These are phyloP conservation scores for Saccostrea cuccullata DNA, from an alignment of 1,140 invertebrate genomes.

Conservation along the genomic window DNA sequence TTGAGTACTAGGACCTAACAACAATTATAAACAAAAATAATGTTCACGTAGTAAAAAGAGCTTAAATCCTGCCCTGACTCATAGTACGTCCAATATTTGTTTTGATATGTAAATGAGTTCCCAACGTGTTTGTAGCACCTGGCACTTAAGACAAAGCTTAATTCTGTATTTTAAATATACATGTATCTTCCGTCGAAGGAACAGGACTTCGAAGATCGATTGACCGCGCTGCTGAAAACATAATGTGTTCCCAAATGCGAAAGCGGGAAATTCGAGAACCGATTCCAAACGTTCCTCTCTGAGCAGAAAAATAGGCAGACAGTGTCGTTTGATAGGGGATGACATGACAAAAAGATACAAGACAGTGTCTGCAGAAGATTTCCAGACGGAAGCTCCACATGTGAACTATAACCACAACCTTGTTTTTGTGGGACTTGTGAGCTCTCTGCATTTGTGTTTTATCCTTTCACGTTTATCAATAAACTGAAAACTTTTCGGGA, in stretches of 20 bases:
- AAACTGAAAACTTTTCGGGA: not conserved
- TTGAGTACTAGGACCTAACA: not conserved
- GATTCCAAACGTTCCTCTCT: not conserved
- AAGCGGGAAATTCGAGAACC: constrained; percentile 1
- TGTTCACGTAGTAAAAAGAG: too few relatives aligned
- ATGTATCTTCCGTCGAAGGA: not conserved
- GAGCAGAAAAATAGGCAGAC: not conserved
- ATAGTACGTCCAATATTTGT: not conserved
- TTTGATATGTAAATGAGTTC: constrained; percentile 16
- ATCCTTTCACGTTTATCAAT: not conserved
- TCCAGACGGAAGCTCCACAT: not conserved
- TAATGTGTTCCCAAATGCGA: constrained; percentile 10
- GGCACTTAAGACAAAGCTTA: not conserved
- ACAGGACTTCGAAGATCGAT: not conserved
- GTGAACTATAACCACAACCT: not conserved
- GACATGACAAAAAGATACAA: not conserved
- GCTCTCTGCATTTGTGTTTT: not conserved
- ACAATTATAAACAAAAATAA: not conserved
- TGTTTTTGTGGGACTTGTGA: not conserved
- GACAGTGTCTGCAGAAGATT: not conserved
- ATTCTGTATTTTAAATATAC: not conserved
- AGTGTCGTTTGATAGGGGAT: constrained; percentile 12
- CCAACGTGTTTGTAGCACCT: not conserved
- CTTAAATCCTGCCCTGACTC: not conserved
- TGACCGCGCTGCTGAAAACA: not conserved